Conservation (phyloP, 1,140 invertebrate genomes). For the Lordiphosa mommai region DNA sequence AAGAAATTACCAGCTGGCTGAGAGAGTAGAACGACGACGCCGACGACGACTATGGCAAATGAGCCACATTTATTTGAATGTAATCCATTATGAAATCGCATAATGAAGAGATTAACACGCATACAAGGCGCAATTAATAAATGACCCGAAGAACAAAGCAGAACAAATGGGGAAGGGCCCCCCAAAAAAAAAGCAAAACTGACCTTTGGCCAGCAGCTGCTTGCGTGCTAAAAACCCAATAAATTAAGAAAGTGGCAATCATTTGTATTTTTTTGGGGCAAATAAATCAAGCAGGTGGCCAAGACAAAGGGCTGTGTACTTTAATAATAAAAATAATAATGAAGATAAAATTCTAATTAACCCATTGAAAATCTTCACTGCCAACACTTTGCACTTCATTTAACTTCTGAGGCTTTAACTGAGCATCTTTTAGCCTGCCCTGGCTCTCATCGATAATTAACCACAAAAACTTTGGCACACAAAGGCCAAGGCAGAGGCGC, state of each 20-base stretch:
- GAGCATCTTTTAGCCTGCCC: constrained; percentile 8
- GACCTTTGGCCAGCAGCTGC: constrained; percentile 7
- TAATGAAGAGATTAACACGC: constrained; percentile 75
- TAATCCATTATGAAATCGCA: constrained; percentile 77
- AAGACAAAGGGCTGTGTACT: constrained; percentile 3
- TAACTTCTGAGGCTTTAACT: constrained; percentile 24
- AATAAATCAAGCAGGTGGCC: constrained; percentile 45
- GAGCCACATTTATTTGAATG: constrained; percentile 72
- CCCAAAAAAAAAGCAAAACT: neutral
- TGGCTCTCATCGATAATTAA: constrained; percentile 68
- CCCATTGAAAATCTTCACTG: constrained; percentile 49
- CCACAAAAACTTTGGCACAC: constrained; percentile 63
- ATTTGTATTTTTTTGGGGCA: constrained; percentile 51
- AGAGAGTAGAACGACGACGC: no score
- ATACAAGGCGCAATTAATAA: constrained; percentile 69
- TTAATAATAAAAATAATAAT: constrained; percentile 15
- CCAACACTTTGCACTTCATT: constrained; percentile 68
- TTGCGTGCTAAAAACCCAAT: constrained; percentile 66
- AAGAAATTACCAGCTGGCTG: constrained; percentile 55
- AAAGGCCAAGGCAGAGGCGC: constrained; percentile 21
- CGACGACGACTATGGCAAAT: constrained; percentile 43
- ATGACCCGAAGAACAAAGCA: constrained; percentile 43
- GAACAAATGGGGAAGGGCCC: neutral
- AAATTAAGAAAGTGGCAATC: constrained; percentile 65
- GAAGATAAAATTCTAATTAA: constrained; percentile 32